Base-by-base conservation (phyloP, 2,888 invertebrate genomes). In the Xestobium rufovillosum region DNA sequence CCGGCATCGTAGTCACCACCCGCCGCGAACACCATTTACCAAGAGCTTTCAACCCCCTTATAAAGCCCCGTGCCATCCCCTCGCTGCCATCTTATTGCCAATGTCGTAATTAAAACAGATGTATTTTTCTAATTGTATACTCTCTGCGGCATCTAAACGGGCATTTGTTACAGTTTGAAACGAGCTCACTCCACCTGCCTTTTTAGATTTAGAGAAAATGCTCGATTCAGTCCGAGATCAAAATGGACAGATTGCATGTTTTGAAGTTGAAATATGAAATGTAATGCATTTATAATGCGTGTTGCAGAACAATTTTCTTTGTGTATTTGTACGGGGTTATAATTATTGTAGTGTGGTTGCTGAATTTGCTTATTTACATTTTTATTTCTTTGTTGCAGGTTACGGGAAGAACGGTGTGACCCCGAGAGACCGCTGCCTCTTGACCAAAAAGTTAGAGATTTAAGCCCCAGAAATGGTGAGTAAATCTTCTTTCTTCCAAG, bases 381-480 rank as follows among this genome's bases (percentile, higher is more conserved):
- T 49, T 48, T 44, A 39, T 17, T 42, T 36, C 48, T 41, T 71
- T 72, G 70, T 80, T 79, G 39, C 76, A 87, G 88, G 78, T 76
- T 89, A 70, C 78, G 87, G 58, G 89, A 89, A 65, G 88, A 89
- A 68, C 72, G 88, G 65, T 83, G 84, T 42, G 88, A 88, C 61
- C 80, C 81, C 52, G 88, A 89, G 61, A 76, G 85, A 65, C 81
- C 81, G 50, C 71, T 84, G 65, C 82, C 81, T 40, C 73, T 82
- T 68, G 88, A 83, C 61, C 76, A 82, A 63, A 88, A 89, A 72
- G 83, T 83, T 47, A 76, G 87, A 63, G 88, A 88, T 66, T 72
- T 80, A 60, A 87, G 85, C 66, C 87, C 88, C 59, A 83, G 86
- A 72, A 87, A 88, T 70, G 86, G 88, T 88, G 71, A 78, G 72